Base-by-base conservation (phyloP, 2,797 vertebrate genomes). In the Gambelia wislizenii region DNA sequence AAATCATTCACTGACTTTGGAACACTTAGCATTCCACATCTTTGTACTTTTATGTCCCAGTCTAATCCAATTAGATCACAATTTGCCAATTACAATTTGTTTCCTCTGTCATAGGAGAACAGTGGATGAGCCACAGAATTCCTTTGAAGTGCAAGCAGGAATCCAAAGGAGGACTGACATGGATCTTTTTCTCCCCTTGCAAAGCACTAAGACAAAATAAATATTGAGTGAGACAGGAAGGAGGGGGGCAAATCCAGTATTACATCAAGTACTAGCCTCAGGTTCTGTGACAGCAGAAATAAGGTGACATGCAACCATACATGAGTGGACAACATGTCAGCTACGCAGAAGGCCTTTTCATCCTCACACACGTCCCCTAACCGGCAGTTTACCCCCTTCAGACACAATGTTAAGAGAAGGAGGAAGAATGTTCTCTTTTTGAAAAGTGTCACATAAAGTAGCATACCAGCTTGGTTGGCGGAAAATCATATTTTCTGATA, bases 261-360 rank as follows among this genome's bases (percentile, higher is more conserved):
- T 90, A 89, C 85, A 92, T 92, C 94, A 91, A 94, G 79, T 88
- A 95, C 79, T 94, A 94, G 95, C 95, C 96, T 83, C 90, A 83
- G 96, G 96, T 94, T 92, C 88, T 94, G 72, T 93, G 92, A 86
- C 88, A 95, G 92, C 91, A 94, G 88, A 91, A 94, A 90, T 74
- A 91, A 96, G 94, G 95, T 95, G 95, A 96, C 92, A 88, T 94
- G 93, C 94, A 91, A 94, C 92, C 89, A 90, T 96, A 96, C 96
- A 96, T 95, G 96, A 98, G 92, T 94, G 96, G 97, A 98, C 97
- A 98, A 97, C 93, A 96, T 96, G 96, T 98, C 98, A 98, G 95
- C 94, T 91, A 94, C 95, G 96, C 92, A 95, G 95, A 96, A 95
- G 93, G 96, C 95, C 95, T 94, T 96, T 95, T 97, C 95, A 96